Evolutionary conservation across 2,888 invertebrate genomes (phyloP).

Genomic region (Erebia aethiops): DNA sequence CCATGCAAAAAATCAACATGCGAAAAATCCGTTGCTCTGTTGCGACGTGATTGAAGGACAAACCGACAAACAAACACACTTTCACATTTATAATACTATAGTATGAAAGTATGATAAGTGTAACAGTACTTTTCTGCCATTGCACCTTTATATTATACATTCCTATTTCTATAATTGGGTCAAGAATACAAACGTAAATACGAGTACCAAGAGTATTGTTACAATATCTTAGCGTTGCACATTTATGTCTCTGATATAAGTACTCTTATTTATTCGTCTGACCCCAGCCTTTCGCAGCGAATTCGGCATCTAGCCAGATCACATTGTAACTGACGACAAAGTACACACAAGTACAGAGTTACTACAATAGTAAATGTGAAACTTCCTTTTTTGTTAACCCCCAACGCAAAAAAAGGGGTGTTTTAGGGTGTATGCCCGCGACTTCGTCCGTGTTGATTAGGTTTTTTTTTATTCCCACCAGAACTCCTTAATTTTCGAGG

Average conservation of each 20-base stretch:
- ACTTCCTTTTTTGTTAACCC: neutral
- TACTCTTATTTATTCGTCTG: slow-evolving; percentile 28
- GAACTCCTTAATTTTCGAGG: too few species aligned
- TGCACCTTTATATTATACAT: neutral
- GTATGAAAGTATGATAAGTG: too few species aligned
- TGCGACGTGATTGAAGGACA: too few species aligned
- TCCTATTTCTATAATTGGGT: neutral
- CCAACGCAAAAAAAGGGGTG: too few species aligned
- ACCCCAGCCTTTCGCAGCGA: slow-evolving; percentile 20
- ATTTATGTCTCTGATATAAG: slow-evolving; percentile 18
- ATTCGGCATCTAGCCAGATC: slow-evolving; percentile 31
- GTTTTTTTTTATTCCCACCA: too few species aligned
- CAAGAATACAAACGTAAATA: neutral
- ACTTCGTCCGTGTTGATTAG: too few species aligned
- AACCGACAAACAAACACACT: too few species aligned
- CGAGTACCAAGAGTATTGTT: slow-evolving; percentile 1
- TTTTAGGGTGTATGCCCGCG: too few species aligned
- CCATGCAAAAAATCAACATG: too few species aligned
- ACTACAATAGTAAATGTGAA: neutral
- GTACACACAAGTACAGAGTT: neutral
- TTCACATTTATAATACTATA: too few species aligned
- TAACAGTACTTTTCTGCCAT: too few species aligned
- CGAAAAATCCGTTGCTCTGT: too few species aligned
- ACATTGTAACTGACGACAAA: slow-evolving; percentile 6
- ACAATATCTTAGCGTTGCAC: slow-evolving; percentile 5